A percentile compares a stretch with the other conserved stretches of the same genome.
These are phyloP conservation scores for Pluvianellus socialis DNA, from an alignment of 2,113 vertebrate species.

Conservation along the genomic window DNA sequence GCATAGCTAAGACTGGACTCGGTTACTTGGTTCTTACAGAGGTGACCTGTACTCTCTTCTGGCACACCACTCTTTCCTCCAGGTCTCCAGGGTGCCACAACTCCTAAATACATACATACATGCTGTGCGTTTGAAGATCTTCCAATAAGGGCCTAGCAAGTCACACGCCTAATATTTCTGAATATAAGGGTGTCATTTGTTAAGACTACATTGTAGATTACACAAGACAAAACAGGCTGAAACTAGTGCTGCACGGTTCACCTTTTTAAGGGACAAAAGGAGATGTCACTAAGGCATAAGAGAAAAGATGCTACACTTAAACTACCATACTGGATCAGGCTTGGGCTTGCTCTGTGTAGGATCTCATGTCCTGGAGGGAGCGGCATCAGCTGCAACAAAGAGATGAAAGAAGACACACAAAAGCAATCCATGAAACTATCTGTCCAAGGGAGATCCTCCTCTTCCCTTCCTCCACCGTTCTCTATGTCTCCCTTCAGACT, in stretches of 20 bases:
- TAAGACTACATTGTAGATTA: neutral
- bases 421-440: neutral
- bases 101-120: neutral
- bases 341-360: neutral
- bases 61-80: neutral
- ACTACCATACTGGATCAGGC: no score
- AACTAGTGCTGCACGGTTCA: neutral
- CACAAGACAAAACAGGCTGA: neutral
- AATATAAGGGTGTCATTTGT: neutral
- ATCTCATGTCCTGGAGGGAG: neutral
- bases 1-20: neutral
- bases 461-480: neutral
- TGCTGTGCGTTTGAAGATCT: neutral
- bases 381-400: neutral
- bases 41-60: neutral
- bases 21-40: neutral
- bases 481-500: neutral
- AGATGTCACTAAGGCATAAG: neutral
- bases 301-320: neutral
- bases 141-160: neutral
- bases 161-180: neutral
- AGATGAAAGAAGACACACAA: neutral
- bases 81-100: neutral
- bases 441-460: neutral
- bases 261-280: neutral